Percentiles rank a stretch among this genome's conserved stretches.
Conservation (phyloP, 2,113 vertebrate genomes). For the Oreochromis aureus region DNA sequence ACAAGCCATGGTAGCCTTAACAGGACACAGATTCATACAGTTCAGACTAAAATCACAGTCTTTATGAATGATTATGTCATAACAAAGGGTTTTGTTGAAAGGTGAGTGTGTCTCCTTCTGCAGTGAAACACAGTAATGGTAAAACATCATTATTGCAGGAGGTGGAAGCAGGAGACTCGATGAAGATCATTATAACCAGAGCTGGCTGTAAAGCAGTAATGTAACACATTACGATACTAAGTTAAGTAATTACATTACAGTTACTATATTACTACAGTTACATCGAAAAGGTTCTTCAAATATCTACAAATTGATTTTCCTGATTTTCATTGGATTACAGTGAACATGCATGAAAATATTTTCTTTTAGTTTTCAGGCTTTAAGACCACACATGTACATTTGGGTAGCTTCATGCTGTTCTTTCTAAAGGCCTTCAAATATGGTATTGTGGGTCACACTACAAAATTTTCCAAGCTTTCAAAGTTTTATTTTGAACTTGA, state of each 20-base stretch:
- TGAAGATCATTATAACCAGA: neutral
- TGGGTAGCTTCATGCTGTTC: neutral
- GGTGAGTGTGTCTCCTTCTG: neutral
- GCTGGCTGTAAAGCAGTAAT: neutral
- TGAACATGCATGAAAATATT: neutral
- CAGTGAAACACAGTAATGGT: neutral
- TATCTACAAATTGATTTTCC: neutral
- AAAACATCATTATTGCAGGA: neutral
- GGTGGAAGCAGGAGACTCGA: neutral
- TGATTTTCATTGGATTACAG: neutral
- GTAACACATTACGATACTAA: neutral
- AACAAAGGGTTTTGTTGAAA: neutral
- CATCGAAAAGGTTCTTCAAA: neutral
- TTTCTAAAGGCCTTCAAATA: neutral
- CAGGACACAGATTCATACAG: slow-evolving; percentile 11
- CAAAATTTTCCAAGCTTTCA: neutral
- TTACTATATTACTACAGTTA: neutral
- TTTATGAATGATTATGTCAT: neutral
- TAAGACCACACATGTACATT: neutral
- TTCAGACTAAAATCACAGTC: neutral
- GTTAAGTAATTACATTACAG: neutral
- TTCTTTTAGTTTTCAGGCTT: neutral
- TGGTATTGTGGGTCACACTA: neutral
- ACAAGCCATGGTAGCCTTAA: slow-evolving; percentile 92
- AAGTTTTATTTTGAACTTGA: neutral